A percentile compares a stretch with the other conserved stretches of the same genome.
These are phyloP conservation scores for Peromyscus nudipes DNA, from an alignment of 2,797 vertebrate genomes.

Conservation along the genomic window DNA sequence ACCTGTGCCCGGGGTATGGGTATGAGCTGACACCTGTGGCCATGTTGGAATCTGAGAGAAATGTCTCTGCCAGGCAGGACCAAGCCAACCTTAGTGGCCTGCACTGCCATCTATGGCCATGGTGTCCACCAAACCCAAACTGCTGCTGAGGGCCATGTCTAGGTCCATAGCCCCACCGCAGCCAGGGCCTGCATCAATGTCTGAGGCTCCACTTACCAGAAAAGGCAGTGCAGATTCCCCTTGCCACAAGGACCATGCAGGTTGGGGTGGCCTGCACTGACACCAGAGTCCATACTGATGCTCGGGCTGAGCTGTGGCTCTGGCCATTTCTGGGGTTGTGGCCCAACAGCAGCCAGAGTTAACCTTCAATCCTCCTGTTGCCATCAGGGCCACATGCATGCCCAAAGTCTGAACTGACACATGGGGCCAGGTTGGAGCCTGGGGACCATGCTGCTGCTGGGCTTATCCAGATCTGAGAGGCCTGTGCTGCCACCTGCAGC, in stretches of 20 bases:
- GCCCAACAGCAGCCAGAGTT: background rate
- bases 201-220: too few species aligned
- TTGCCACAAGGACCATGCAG: background rate
- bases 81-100: background rate
- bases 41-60: background rate
- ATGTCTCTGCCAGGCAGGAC: background rate
- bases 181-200: too few species aligned
- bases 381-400: background rate
- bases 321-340: background rate
- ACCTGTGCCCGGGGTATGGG: background rate
- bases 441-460: background rate
- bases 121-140: background rate
- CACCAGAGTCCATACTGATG: background rate
- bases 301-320: too few species aligned
- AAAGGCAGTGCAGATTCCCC: too few species aligned
- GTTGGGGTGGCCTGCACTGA: background rate
- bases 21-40: background rate
- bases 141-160: background rate
- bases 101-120: background rate
- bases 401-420: background rate
- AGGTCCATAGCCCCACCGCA: too few species aligned
- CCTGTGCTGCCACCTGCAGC: background rate
- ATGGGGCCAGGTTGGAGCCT: background rate
- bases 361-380: background rate
- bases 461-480: background rate